Base-by-base conservation (phyloP, 2,797 vertebrate species). In the Phataginus tetradactyla region DNA sequence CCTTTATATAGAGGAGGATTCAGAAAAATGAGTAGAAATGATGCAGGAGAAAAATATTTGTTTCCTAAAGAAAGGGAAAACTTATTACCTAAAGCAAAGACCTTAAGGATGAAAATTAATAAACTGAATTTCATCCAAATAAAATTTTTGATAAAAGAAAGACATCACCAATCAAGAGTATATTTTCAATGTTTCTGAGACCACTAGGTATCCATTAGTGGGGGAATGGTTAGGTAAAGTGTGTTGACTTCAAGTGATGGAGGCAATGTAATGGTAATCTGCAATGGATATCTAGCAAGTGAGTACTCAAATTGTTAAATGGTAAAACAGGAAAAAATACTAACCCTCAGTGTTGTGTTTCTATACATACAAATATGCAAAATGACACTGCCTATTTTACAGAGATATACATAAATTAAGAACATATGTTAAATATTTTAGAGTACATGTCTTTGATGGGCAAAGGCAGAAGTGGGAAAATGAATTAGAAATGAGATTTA, bases 61-160 rank as follows among this genome's bases (percentile, higher is more conserved):
- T 57, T 51, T 79, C 4, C 7, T 45, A 86, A 7, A 84, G 6
- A 45, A 64, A 72, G 72, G 4, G 39, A 68, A 86, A 91, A 77
- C 10, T 64, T 64, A 71, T 59, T 83, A 84, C 11, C 23, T 15
- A 88, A 77, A 88, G 5, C 15, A 71, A 1, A 86, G 21, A 86
- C 0, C 12, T 90, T 80, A 20, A 75, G 68, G 32, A 55, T 86
- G 34, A 66, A 93, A 87, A 49, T 2, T 25, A 2, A 64, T 39
- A 37, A 45, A 11, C 21, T 75, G 34, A 64, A n/a, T 88, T 91
- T 42, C 4, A 81, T 34, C 25, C 21, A 55, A 85, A 74, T 74
- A 59, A 69, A 12, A 14, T 85, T 51, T 94, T n/a, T 89, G 29
- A 13, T 84, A 79, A 85, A 61, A 92, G n/a, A 89, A 92, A 45